Evolutionary conservation across 2,113 vertebrate species (phyloP), one percentile per base, ranked within the genome.

Genomic region (Platichthys stellatus): DNA sequence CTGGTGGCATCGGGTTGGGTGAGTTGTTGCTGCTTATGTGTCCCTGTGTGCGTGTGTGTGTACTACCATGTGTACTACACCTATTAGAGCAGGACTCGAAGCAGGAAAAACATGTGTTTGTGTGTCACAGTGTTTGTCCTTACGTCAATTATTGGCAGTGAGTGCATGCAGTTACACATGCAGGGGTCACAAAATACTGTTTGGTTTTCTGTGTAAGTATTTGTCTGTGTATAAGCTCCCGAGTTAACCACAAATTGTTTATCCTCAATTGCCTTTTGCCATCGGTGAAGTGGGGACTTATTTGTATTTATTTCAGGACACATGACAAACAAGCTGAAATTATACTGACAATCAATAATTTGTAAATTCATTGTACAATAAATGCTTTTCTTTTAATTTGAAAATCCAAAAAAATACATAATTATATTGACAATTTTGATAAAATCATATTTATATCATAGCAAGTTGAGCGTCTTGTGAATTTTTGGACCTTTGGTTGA

Each of bases 11-110:
- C 5, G 54, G 43, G 69, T 74, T 63, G 28, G 47, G 66, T 78
- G 81, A 84, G 64, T 72, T 68, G 64, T 31, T 61, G 63, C 69
- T 76, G 63, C 9, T 71, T 23, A 43, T 67, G 59, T 57, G 53
- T 57, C 17, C 8, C 3, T 61, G 28, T 20, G 8, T 60, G 28
- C 35, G 17, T 28, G 28, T 63, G 68, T 51, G 35, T 21, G 20
- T 47, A n/a, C n/a, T 15, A 17, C 4, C 14, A 12, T 28, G 28
- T 63, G 68, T 51, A 28, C 18, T 23, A 51, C 60, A 49, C 4
- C 47, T 18, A 49, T 49, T 49, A 49, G 47, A 18, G 47, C 15
- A 23, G 23, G 59, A 67, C 18, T 62, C 62, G 62, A 68, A 86
- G 59, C 54, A 3, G 68, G 62, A 82, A 62, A n/a, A 64, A 20